Conservation (phyloP, 2,888 invertebrate species). For the Sceliomorpha sp. region DNA sequence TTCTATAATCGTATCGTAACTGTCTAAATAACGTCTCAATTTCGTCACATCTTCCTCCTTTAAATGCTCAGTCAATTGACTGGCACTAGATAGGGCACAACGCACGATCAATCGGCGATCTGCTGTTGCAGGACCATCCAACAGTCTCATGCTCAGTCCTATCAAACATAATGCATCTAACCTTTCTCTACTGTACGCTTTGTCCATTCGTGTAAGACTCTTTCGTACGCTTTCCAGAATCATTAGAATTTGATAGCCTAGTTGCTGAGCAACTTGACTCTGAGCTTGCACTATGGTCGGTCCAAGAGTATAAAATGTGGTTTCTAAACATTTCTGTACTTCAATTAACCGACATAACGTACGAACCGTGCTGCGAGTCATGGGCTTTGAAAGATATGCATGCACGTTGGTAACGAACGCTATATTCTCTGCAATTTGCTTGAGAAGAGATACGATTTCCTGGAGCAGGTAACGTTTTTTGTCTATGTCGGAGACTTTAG, state of each 20-base stretch:
- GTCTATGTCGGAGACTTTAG: slow-evolving; percentile 70
- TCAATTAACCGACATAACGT: slow-evolving; percentile 90
- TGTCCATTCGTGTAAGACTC: slow-evolving; percentile 70
- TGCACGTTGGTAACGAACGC: slow-evolving; percentile 86
- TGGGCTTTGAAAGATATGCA: slow-evolving; percentile 87
- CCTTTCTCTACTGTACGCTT: slow-evolving; percentile 70
- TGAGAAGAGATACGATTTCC: slow-evolving; percentile 80
- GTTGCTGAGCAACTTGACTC: slow-evolving; percentile 89
- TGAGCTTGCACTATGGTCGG: slow-evolving; percentile 87
- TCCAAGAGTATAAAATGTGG: slow-evolving; percentile 86
- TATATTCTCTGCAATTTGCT: slow-evolving; percentile 81
- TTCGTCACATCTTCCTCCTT: slow-evolving; percentile 81
- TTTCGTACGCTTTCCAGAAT: slow-evolving; percentile 85
- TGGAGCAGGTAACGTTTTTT: slow-evolving; percentile 82
- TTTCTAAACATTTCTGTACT: slow-evolving; percentile 88
- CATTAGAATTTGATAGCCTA: slow-evolving; percentile 87
- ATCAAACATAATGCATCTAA: slow-evolving; percentile 73
- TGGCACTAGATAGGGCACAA: slow-evolving; percentile 85
- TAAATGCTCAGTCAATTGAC: slow-evolving; percentile 73
- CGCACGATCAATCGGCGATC: slow-evolving; percentile 85
- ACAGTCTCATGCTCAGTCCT: slow-evolving; percentile 69
- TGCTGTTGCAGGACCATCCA: slow-evolving; percentile 82
- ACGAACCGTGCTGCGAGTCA: slow-evolving; percentile 88
- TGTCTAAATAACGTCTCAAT: slow-evolving; percentile 81
- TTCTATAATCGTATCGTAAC: slow-evolving; percentile 72